phyloP scores from a whole-genome alignment of 53 echinoderm and acorn worm species.

The Echinometra lucunter region DNA sequence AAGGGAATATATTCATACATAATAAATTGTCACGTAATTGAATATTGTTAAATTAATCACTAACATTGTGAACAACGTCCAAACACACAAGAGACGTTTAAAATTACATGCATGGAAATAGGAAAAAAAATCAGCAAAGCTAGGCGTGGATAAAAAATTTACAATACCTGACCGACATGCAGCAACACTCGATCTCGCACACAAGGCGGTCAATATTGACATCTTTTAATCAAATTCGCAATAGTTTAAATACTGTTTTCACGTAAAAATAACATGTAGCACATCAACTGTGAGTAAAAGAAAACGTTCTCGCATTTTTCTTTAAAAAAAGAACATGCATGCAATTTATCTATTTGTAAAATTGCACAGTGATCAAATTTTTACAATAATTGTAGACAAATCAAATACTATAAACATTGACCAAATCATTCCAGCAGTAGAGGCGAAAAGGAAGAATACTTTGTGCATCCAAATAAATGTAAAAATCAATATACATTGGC shows the following conservation, averaged over 20 bases:
- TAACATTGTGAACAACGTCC: neutral
- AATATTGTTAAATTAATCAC: neutral
- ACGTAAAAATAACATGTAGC: neutral
- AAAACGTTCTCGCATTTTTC: neutral
- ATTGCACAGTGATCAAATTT: neutral
- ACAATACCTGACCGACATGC: neutral
- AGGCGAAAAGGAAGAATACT: neutral
- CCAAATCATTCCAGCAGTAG: neutral
- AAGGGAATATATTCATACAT: neutral
- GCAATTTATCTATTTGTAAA: neutral
- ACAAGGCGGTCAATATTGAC: neutral
- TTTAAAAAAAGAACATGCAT: neutral
- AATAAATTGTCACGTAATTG: neutral
- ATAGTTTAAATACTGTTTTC: constrained; percentile 5
- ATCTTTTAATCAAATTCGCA: neutral
- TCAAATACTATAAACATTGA: neutral
- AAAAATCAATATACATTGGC: constrained; percentile 35
- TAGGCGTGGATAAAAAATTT: neutral
- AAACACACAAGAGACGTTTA: neutral
- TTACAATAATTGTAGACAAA: neutral
- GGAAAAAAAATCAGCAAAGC: neutral
- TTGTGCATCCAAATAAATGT: constrained; percentile 3
- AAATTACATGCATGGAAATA: neutral
- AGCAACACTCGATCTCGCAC: neutral
- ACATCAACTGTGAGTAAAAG: neutral